Conservation (phyloP, 2,888 invertebrate genomes). For the Mantis religiosa region DNA sequence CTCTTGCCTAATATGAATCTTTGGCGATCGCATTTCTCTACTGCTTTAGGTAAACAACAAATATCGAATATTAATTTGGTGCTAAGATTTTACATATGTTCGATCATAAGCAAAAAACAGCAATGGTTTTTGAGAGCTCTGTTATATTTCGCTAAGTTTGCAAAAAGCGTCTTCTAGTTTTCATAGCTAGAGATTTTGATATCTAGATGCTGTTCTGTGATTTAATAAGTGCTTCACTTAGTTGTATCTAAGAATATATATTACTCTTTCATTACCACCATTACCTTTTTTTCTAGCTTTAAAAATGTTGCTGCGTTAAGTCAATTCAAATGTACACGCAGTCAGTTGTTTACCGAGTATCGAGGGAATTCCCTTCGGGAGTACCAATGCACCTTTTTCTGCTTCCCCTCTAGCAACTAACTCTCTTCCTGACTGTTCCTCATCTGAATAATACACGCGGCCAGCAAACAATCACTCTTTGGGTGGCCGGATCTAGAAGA, state of each 20-base stretch:
- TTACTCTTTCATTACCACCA: neutral
- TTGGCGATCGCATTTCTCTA: too few relatives aligned
- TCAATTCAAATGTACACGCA: neutral
- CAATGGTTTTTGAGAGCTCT: too few relatives aligned
- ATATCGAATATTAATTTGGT: too few relatives aligned
- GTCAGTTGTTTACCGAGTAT: neutral
- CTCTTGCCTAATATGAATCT: too few relatives aligned
- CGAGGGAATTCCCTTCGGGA: neutral
- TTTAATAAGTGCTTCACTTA: too few relatives aligned
- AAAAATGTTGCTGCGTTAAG: neutral
- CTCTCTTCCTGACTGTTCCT: neutral
- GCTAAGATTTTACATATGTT: too few relatives aligned
- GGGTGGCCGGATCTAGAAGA: neutral
- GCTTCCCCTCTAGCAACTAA: neutral
- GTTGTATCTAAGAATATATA: neutral
- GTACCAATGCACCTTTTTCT: neutral
- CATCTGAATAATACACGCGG: neutral
- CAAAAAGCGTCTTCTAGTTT: too few relatives aligned
- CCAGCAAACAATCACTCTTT: conserved; percentile 12
- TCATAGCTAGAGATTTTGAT: too few relatives aligned
- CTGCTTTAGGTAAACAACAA: too few relatives aligned
- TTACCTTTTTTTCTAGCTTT: neutral
- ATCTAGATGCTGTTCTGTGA: too few relatives aligned
- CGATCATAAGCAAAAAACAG: too few relatives aligned
- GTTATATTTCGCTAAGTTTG: too few relatives aligned